Percentiles rank a stretch among this genome's conserved stretches.
Conservation (phyloP, 92 coral and sea anemone species). For the Phenganax marumi region DNA sequence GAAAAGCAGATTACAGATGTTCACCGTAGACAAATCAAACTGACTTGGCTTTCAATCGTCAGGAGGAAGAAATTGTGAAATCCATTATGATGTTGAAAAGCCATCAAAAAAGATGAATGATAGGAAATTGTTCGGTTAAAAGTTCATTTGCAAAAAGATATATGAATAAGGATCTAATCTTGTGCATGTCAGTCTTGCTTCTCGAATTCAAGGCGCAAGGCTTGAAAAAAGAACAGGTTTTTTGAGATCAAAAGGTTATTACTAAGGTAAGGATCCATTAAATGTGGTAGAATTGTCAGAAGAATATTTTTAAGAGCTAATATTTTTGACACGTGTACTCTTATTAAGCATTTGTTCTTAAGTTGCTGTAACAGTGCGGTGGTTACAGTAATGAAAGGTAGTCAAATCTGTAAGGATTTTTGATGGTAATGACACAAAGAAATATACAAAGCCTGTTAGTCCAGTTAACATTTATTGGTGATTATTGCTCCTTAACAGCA, state of each 20-base stretch:
- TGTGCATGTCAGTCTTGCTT: neutral
- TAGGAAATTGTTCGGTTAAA: constrained; percentile 4
- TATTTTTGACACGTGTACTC: constrained; percentile 8
- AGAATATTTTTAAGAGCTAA: constrained; percentile 11
- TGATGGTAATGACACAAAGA: too few species aligned
- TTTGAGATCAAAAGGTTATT: too few species aligned
- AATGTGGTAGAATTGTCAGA: constrained; percentile 5
- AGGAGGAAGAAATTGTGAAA: neutral
- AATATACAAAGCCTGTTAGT: too few species aligned
- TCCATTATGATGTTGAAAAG: neutral
- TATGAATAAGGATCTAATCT: neutral
- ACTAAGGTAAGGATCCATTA: constrained; percentile 9
- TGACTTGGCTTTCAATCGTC: constrained; percentile 20
- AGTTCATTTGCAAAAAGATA: constrained; percentile 10
- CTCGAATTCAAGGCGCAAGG: too few species aligned
- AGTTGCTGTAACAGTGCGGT: too few species aligned
- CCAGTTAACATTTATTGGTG: too few species aligned
- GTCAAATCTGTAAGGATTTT: too few species aligned
- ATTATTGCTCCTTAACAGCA: too few species aligned
- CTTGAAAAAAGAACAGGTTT: too few species aligned
- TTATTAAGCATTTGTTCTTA: neutral
- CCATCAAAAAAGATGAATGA: constrained; percentile 25
- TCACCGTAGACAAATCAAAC: neutral
- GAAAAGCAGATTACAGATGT: constrained; percentile 7
- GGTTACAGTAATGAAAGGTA: too few species aligned